Conservation (phyloP, 2,113 vertebrate genomes). For the Syngnathus scovelli region DNA sequence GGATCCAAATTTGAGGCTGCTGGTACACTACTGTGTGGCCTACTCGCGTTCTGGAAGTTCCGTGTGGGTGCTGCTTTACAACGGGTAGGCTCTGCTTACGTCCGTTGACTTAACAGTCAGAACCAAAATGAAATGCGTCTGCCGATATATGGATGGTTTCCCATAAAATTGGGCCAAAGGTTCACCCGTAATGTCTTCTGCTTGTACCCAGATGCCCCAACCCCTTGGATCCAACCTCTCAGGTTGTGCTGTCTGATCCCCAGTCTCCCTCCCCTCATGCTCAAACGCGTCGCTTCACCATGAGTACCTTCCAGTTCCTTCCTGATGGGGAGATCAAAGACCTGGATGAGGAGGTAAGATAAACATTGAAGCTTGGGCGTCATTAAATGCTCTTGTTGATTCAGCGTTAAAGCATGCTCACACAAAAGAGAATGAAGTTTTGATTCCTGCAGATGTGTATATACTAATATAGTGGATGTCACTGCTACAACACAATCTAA, state of each 20-base stretch:
- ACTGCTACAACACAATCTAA: neutral
- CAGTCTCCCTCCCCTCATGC: constrained; percentile 26
- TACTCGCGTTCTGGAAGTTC: constrained; percentile 71
- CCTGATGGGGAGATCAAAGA: constrained; percentile 35
- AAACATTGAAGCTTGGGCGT: neutral
- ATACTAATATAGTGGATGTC: neutral
- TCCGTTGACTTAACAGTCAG: neutral
- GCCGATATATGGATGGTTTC: neutral
- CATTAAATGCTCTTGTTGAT: neutral
- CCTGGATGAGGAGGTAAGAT: constrained; percentile 61
- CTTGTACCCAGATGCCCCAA: constrained; percentile 66
- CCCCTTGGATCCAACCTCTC: constrained; percentile 53
- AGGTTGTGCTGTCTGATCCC: constrained; percentile 26
- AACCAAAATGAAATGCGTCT: neutral
- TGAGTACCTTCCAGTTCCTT: constrained; percentile 74
- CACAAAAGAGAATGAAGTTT: neutral
- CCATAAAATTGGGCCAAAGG: neutral
- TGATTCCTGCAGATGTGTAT: neutral
- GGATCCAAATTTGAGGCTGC: constrained; percentile 62
- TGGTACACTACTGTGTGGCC: constrained; percentile 74
- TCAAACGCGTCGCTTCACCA: constrained; percentile 67
- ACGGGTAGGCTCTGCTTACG: constrained; percentile 54
- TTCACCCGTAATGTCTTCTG: neutral
- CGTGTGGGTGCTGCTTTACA: constrained; percentile 73
- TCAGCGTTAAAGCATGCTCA: neutral